phyloP scores from a whole-genome alignment of 1,140 invertebrate genomes.

The roundworm (Caenorhabditis elegans) region DNA sequence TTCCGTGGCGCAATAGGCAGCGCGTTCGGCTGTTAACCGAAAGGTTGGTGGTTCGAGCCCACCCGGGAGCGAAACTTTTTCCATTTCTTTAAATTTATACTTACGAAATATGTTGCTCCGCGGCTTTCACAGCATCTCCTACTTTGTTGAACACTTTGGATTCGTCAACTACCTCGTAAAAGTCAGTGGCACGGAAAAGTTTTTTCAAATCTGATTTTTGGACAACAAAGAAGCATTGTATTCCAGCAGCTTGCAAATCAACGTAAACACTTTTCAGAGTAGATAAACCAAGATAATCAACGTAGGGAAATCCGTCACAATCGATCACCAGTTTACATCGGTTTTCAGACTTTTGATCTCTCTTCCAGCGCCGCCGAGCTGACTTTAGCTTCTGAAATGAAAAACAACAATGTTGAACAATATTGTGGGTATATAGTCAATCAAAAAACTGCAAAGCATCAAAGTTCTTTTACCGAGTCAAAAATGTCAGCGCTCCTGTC shows the following conservation, averaged over 20 bases:
- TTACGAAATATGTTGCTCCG: not conserved
- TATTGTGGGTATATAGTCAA: not conserved
- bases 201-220: conserved; percentile 57
- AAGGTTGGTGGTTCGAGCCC: conserved; percentile 65
- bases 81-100: not conserved
- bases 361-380: conserved; percentile 38
- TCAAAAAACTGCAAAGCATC: not conserved
- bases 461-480: not conserved
- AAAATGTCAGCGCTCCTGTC: conserved; percentile 33
- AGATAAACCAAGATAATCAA: conserved; percentile 58
- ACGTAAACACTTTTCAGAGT: conserved; percentile 60
- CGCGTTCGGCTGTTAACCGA: conserved; percentile 65
- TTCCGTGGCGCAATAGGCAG: conserved; percentile 47
- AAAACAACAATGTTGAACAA: not conserved
- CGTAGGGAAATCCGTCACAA: conserved; percentile 62
- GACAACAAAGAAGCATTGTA: conserved; percentile 55
- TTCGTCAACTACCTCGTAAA: conserved; percentile 48
- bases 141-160: conserved; percentile 13
- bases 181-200: conserved; percentile 59
- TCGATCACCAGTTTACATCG: conserved; percentile 57
- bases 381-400: conserved; percentile 36
- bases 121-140: conserved; percentile 17
- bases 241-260: conserved; percentile 49
- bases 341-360: conserved; percentile 33
- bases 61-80: conserved; percentile 58